Base-by-base conservation (phyloP, 1,140 invertebrate species). In the Matsumurasca onukii region DNA sequence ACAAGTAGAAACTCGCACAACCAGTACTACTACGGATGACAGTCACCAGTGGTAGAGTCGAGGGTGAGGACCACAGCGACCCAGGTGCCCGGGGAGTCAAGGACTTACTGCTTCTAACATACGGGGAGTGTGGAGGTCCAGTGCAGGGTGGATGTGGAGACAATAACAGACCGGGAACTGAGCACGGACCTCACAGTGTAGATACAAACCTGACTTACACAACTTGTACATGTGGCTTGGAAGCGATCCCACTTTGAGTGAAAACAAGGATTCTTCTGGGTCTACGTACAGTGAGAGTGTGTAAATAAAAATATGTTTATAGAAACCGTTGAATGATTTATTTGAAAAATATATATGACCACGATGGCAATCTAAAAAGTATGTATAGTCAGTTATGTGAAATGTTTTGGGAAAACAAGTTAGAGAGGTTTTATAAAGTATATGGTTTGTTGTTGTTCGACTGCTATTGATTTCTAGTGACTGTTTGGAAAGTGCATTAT, bases 11-110 rank as follows among this genome's bases (percentile, higher is more conserved):
- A 73, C 27, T 75, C 76, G 70, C 82, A 80, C 64, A 84, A 81
- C 71, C 84, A 84, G 73, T 85, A 84, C 69, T 86, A 85, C 74
- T 86, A 85, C 69, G 83, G 84, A 80, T 86, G 82, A 84, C 81
- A 80, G 24, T 59, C 55, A 5, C 55, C 55, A 5, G 55, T 27
- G 55, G 55, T 59, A 70, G 80, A 82, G 71, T 76, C 80, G 63
- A 76, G 80, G 77, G 79, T 76, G 75, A 59, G 55, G 55, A 5
- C 24, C 5, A 24, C 55, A 27, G 5, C 55, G 24, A 12, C 22
- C 9, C 55, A 2, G 3, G 55, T 9, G 30, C 3, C 3, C 24
- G 55, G 55, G 20, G 49, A 52, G 49, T 52, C 49, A 12, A 5
- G 49, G 22, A 52, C 49, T 22, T 52, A 52, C 49, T 52, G 49